Evolutionary conservation across 64 coral and sea anemone species (phyloP).

Genomic region (Stichodactyla helianthus): DNA sequence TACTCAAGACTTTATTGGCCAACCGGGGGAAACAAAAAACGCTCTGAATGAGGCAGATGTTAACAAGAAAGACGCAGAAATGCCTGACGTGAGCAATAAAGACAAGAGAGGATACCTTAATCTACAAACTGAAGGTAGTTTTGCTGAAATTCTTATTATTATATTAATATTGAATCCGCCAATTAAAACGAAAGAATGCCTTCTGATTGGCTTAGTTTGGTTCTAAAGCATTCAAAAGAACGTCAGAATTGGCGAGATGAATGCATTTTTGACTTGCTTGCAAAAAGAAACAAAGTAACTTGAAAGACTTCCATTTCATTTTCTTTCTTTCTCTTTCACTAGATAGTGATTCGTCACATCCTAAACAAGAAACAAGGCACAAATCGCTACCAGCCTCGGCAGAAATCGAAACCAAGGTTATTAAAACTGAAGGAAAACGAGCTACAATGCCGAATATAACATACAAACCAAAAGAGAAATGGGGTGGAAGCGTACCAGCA

Average conservation of each 20-base stretch:
- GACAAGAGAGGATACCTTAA: not conserved
- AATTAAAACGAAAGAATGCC: not conserved
- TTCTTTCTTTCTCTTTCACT: not conserved
- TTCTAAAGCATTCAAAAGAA: too few species aligned
- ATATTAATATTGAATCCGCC: not conserved
- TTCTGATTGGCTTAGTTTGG: not conserved
- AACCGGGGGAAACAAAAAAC: not conserved
- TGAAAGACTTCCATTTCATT: not conserved
- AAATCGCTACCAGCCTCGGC: not conserved
- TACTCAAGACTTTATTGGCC: not conserved
- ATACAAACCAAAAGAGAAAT: not conserved
- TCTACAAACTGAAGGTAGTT: slow-evolving; percentile 11
- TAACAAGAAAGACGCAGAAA: not conserved
- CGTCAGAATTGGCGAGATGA: too few species aligned
- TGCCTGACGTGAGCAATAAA: not conserved
- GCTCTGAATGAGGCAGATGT: not conserved
- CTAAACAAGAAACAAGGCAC: slow-evolving; percentile 12
- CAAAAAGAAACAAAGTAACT: not conserved
- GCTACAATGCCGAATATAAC: not conserved
- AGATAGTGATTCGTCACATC: not conserved
- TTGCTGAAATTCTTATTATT: not conserved
- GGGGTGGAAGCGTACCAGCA: not conserved
- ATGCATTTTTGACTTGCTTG: too few species aligned
- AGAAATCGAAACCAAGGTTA: not conserved
- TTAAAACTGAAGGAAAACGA: not conserved